These are phyloP conservation scores for Drosophila putrida DNA, from an alignment of 2,888 invertebrate species.

Conservation along the genomic window DNA sequence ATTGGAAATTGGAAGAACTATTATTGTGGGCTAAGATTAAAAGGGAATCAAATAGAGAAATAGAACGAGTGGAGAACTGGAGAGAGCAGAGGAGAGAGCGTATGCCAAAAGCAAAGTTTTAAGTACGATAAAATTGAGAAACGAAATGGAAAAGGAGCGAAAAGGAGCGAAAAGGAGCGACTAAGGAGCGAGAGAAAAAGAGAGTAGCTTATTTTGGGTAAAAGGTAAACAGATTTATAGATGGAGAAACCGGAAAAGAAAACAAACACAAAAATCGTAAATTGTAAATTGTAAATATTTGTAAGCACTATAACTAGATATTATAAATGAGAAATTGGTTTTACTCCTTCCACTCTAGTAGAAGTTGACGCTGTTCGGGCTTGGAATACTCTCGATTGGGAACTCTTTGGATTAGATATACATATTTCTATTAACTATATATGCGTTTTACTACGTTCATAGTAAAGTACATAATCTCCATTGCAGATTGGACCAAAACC, in stretches of 20 bases:
- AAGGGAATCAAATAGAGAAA: slow-evolving; percentile 3
- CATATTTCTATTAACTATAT: slow-evolving; percentile 29
- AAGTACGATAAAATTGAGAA: neutral
- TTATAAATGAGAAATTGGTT: slow-evolving; percentile 7
- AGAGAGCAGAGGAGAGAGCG: neutral
- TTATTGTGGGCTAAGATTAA: slow-evolving; percentile 12
- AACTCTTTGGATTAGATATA: slow-evolving; percentile 16
- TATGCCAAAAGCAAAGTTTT: slow-evolving; percentile 12
- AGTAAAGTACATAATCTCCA: slow-evolving; percentile 86
- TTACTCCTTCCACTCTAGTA: neutral
- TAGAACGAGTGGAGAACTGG: neutral
- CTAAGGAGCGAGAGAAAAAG: slow-evolving; percentile 3
- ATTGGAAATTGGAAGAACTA: slow-evolving; percentile 54
- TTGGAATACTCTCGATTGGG: slow-evolving; percentile 6
- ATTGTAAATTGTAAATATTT: too few species aligned
- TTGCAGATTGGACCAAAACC: slow-evolving; percentile 86
- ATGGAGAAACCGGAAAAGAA: slow-evolving; percentile 18
- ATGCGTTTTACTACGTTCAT: slow-evolving; percentile 84
- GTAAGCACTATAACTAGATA: slow-evolving; percentile 33
- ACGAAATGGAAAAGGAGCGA: neutral
- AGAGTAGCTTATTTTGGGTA: slow-evolving; percentile 13
- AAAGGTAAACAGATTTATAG: slow-evolving; percentile 10
- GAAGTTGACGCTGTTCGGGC: slow-evolving; percentile 12
- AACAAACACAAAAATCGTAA: slow-evolving; percentile 5
- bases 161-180: neutral